A percentile compares a stretch with the other conserved stretches of the same genome.
Evolutionary conservation across 2,888 invertebrate genomes (phyloP).

Genomic region (Lypha dubia): DNA sequence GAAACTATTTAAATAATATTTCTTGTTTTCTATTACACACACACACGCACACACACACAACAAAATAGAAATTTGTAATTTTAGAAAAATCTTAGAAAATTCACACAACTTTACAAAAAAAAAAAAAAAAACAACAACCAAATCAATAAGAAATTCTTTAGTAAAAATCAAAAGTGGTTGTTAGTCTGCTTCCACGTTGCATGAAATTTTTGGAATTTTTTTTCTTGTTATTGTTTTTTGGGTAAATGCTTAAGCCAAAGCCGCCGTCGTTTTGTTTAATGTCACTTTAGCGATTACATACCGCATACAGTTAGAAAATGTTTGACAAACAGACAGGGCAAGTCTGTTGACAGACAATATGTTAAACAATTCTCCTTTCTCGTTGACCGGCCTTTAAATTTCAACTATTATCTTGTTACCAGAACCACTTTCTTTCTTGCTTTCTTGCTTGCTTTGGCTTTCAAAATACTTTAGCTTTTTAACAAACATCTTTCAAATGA

Average conservation of each 20-base stretch:
- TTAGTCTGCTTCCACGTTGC: not conserved
- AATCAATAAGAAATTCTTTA: constrained; percentile 47
- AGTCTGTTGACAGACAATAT: constrained; percentile 23
- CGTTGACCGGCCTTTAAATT: not conserved
- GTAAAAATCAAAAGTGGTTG: constrained; percentile 59
- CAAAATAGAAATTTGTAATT: constrained; percentile 37
- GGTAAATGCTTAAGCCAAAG: constrained; percentile 14
- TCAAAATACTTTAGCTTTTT: constrained; percentile 17
- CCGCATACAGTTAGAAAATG: not conserved
- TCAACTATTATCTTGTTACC: constrained; percentile 19
- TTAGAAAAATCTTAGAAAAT: not conserved
- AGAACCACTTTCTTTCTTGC: constrained; percentile 59
- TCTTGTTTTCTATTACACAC: not conserved
- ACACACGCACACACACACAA: too few relatives aligned
- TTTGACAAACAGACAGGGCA: constrained; percentile 1
- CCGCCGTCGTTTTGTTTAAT: constrained; percentile 31
- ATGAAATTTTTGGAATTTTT: constrained; percentile 1
- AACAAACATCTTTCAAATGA: constrained; percentile 7
- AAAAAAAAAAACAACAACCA: too few relatives aligned
- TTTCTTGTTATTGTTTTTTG: not conserved
- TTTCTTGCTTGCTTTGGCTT: constrained; percentile 7
- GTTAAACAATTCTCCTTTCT: constrained; percentile 20
- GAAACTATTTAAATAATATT: constrained; percentile 15
- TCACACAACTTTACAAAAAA: not conserved
- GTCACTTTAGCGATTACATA: constrained; percentile 24